Percentiles rank a stretch among this genome's conserved stretches.
Conservation (phyloP, 2,797 vertebrate species). For the Taeniopygia guttata region DNA sequence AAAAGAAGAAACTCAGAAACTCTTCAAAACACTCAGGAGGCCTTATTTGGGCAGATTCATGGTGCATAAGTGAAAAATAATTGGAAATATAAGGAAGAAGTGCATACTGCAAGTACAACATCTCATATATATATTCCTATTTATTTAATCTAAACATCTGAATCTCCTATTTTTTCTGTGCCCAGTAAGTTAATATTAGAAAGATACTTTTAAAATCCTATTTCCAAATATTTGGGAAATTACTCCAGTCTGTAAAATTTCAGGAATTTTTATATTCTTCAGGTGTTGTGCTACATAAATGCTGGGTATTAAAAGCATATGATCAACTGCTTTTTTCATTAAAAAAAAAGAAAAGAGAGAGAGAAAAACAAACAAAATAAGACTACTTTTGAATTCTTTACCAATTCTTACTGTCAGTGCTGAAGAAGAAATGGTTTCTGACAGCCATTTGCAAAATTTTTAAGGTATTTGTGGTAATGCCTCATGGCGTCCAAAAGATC, state of each 20-base stretch:
- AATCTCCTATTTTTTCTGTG: constrained; percentile 14
- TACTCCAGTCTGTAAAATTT: background rate
- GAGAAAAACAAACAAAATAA: background rate
- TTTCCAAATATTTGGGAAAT: background rate
- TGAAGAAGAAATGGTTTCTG: background rate
- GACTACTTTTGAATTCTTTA: background rate
- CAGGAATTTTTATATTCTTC: background rate
- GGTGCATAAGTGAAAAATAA: background rate
- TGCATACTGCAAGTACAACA: background rate
- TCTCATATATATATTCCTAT: background rate
- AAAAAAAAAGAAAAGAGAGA: background rate
- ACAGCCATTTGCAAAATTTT: background rate
- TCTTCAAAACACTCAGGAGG: background rate
- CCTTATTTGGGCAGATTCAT: background rate
- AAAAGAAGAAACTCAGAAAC: background rate
- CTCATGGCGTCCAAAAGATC: background rate
- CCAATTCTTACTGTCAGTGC: background rate
- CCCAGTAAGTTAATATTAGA: background rate
- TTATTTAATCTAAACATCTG: background rate
- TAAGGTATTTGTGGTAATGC: background rate
- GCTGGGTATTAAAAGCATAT: background rate
- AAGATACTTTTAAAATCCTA: background rate
- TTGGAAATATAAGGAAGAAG: constrained; percentile 11
- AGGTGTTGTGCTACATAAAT: background rate
- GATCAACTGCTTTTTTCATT: background rate